Conservation (phyloP, 2,113 vertebrate genomes). For the Pangasianodon gigas region DNA sequence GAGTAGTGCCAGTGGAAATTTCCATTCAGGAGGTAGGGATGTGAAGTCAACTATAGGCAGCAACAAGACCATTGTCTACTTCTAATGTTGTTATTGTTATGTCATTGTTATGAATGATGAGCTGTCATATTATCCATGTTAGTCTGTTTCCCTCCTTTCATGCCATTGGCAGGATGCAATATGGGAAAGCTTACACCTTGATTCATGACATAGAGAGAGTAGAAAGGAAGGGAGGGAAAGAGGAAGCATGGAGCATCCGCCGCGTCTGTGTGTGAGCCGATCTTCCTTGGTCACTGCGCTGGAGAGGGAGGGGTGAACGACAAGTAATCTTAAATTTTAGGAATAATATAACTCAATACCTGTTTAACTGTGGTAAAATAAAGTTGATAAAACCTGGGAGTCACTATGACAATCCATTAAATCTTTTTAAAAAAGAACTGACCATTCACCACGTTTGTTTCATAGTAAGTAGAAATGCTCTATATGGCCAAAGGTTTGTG, state of each 20-base stretch:
- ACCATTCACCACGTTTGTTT: background rate
- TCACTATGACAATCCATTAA: background rate
- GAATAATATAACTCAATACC: constrained; percentile 8
- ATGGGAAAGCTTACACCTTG: constrained; percentile 51
- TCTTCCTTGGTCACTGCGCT: constrained; percentile 15
- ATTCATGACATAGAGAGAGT: constrained; percentile 37
- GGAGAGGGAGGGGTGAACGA: background rate
- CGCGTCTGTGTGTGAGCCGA: constrained; percentile 14
- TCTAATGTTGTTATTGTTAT: constrained; percentile 24
- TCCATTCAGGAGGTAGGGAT: constrained; percentile 6
- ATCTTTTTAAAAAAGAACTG: background rate
- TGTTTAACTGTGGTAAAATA: background rate
- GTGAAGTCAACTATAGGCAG: constrained; percentile 6
- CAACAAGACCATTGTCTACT: constrained; percentile 8
- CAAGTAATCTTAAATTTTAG: constrained; percentile 3
- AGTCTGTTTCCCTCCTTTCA: constrained; percentile 21
- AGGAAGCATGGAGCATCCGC: constrained; percentile 46
- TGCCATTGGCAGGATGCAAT: constrained; percentile 37
- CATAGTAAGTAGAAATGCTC: background rate
- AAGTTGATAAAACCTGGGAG: background rate
- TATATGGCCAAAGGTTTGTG: background rate
- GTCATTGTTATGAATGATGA: constrained; percentile 30
- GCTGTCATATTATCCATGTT: constrained; percentile 35
- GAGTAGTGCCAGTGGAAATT: constrained; percentile 4
- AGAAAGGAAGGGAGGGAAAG: constrained; percentile 49